Evolutionary conservation across 2,797 vertebrate genomes (phyloP), one percentile per base, ranked within the genome.

Genomic region (Garrulus glandarius): DNA sequence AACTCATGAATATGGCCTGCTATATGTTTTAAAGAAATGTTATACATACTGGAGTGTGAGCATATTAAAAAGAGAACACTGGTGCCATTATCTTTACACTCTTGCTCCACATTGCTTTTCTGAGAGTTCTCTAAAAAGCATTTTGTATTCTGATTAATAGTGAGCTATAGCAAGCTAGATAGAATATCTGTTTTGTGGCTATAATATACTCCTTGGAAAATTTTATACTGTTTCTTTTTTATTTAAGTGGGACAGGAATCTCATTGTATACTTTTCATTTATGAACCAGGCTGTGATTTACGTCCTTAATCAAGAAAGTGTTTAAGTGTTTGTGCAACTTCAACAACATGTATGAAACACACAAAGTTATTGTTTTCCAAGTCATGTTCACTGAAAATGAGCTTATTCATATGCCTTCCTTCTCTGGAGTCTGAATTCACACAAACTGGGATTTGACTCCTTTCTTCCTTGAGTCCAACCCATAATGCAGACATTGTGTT

Each of bases 271-370:
- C 36, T 36, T 91, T 82, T 65, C 7, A 37, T 69, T 84, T 91
- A 24, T 16, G 11, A 65, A 39, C 9, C 1, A 52, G 26, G 5
- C 8, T 32, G 17, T 75, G 44, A 50, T 75, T 96, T 75, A 71
- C 0, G 1, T 27, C 14, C 15, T 24, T 44, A 69, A 20, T 37
- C 11, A 76, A 29, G 18, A 76, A 94, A 61, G 9, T 0, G 0
- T 39, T 78, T 61, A 53, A 78, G 27, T 8, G 6, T 53, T 15
- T 70, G 4, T 81, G 24, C 37, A 82, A 50, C 49, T 34, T 72
- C 67, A 89, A 72, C 27, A 39, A 19, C 47, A 24, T 6, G 1
- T 50, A 20, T 30, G 14, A 47, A 61, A 65, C 19, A 71, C 20
- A 83, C 5, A 15, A 37, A 46, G 16, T 41, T 75, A 59, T 5